Base-by-base conservation (phyloP, 2,888 invertebrate species). In the Andrena camellia region DNA sequence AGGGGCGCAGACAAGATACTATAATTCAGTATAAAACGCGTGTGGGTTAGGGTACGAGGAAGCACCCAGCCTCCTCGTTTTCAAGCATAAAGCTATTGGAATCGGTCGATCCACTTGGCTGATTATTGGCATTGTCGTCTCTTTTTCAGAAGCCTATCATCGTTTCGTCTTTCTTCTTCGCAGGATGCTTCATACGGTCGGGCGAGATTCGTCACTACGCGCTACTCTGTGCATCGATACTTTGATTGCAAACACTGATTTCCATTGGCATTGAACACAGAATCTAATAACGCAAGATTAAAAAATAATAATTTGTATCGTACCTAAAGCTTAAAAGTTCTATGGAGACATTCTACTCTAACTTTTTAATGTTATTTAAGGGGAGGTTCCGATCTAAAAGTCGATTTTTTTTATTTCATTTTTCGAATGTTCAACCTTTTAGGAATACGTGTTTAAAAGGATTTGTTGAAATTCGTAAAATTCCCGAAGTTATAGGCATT, bases 111-210 rank as follows among this genome's bases (percentile, higher is more conserved):
- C 87, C 91, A 91, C 92, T 93, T 87, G 89, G 89, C 90, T 93
- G 93, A 93, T 93, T 92, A 93, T 93, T 92, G 92, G 91, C 87
- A 93, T 93, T 93, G 93, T 93, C 88, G 83, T 89, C 86, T 84
- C 83, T 85, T 86, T 87, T 87, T 88, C 83, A 84, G 79, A 86
- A 83, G n/a, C 79, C 33, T 71, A 60, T 72, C 67, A 20, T 68
- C 72, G 3, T 75, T 52, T 72, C 42, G 3, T 59, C 33, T 42
- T 62, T 23, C 57, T 50, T 33, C 63, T 23, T 64, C 5, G 10
- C 8, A n/a, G 59, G 77, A 48, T 20, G 42, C 31, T 70, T 62
- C 50, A 5, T 50, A 26, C 20, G 33, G 29, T 42, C 48, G 59
- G 59, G 17, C 10, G 50, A 72, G 48, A 54, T 31, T 48, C 48